phyloP scores from a whole-genome alignment of 2,113 vertebrate species.

The Otolemur garnettii region DNA sequence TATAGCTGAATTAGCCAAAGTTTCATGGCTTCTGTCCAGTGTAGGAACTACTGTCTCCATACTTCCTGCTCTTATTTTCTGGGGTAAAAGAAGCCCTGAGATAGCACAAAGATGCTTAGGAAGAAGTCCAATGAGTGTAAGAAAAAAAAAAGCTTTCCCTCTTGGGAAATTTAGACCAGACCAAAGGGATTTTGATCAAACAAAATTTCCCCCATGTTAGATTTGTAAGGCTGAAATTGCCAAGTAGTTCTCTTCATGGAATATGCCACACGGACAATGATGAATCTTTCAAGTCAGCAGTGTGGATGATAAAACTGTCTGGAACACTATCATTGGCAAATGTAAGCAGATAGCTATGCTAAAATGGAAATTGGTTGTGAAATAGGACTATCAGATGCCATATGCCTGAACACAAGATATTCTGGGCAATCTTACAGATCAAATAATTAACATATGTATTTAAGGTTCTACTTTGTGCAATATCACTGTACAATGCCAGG shows the following conservation, averaged over 20 bases:
- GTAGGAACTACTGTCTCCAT: background rate
- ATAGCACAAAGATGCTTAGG: background rate
- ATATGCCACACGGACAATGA: background rate
- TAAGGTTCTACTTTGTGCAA: background rate
- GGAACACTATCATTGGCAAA: background rate
- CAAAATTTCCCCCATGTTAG: background rate
- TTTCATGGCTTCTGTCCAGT: background rate
- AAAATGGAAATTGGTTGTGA: slow-evolving; percentile 25
- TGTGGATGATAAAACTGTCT: slow-evolving; percentile 10
- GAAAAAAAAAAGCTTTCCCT: background rate
- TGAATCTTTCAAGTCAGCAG: background rate
- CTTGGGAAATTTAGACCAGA: background rate
- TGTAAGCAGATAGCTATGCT: background rate
- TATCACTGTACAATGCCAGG: background rate
- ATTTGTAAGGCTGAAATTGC: background rate
- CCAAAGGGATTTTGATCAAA: background rate
- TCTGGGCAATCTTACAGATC: background rate
- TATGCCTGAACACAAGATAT: background rate
- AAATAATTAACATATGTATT: background rate
- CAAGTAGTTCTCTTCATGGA: background rate
- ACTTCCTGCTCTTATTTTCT: background rate
- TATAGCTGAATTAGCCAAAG: background rate
- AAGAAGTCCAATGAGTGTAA: background rate
- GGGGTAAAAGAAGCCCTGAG: background rate
- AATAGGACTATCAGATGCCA: background rate